Conservation (phyloP, 2,888 invertebrate genomes). For the Blera fallax region DNA sequence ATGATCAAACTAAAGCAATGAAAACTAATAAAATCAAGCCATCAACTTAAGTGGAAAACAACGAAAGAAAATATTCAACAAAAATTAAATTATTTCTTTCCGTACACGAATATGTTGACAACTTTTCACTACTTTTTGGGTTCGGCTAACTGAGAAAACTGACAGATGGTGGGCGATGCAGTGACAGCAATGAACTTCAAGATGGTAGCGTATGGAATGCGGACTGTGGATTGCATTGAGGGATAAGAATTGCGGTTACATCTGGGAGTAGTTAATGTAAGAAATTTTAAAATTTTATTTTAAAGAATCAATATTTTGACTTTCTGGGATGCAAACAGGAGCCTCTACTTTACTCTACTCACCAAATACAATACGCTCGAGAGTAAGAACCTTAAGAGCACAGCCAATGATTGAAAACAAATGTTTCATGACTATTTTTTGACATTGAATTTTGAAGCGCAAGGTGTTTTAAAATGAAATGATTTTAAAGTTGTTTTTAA, state of each 20-base stretch:
- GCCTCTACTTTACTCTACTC: too few relatives aligned
- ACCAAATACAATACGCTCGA: too few relatives aligned
- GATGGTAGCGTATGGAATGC: not conserved
- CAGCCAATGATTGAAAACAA: too few relatives aligned
- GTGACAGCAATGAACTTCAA: not conserved
- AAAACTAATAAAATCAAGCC: slow-evolving; percentile 42
- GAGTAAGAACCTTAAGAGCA: too few relatives aligned
- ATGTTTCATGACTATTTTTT: too few relatives aligned
- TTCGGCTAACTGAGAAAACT: not conserved
- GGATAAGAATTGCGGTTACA: not conserved
- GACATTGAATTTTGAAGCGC: too few relatives aligned
- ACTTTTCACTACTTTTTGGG: slow-evolving; percentile 30
- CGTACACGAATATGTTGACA: slow-evolving; percentile 66
- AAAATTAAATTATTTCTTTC: slow-evolving; percentile 35
- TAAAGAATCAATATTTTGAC: too few relatives aligned
- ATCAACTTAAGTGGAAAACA: slow-evolving; percentile 39
- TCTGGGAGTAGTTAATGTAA: not conserved
- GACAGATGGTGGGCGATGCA: not conserved
- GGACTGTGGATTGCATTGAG: slow-evolving; percentile 8
- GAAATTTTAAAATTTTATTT: too few relatives aligned
- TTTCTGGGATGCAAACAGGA: too few relatives aligned
- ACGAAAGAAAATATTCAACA: slow-evolving; percentile 34
- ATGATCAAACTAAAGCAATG: slow-evolving; percentile 45
- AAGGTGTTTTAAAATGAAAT: too few relatives aligned
- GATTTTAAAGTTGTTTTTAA: too few relatives aligned